Percentiles rank a stretch among this genome's conserved stretches.
These are phyloP conservation scores for Rhinophrynus dorsalis DNA, from an alignment of 2,797 vertebrate genomes.

Conservation along the genomic window DNA sequence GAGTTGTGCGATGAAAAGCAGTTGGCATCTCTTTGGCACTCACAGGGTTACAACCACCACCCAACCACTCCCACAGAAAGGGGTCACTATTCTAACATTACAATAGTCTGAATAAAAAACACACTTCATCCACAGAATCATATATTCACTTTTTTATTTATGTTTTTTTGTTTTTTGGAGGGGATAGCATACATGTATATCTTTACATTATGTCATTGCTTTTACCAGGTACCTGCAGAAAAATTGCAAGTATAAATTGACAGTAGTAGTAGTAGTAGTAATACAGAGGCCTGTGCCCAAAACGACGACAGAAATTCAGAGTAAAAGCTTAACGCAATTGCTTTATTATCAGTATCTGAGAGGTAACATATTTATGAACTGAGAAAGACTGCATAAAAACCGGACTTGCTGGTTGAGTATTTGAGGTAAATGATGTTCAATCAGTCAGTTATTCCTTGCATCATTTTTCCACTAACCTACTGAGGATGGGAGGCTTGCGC, in stretches of 20 bases:
- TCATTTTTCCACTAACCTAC: constrained; percentile 59
- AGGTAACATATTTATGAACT: constrained; percentile 76
- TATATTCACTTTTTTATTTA: constrained; percentile 12
- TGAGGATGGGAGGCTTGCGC: too few relatives aligned
- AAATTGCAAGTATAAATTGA: constrained; percentile 75
- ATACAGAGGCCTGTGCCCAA: constrained; percentile 79
- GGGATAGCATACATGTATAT: constrained; percentile 84
- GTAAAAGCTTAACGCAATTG: constrained; percentile 71
- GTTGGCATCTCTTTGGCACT: too few relatives aligned
- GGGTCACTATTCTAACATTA: too few relatives aligned
- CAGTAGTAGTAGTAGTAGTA: too few relatives aligned
- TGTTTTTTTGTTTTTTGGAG: constrained; percentile 64
- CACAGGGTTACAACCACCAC: too few relatives aligned
- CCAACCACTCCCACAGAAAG: too few relatives aligned
- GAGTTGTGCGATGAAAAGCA: too few relatives aligned
- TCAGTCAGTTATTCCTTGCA: constrained; percentile 66
- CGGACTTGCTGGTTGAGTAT: constrained; percentile 81
- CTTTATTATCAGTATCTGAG: constrained; percentile 72
- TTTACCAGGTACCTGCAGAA: constrained; percentile 74
- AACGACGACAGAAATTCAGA: constrained; percentile 73
- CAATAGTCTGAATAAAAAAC: too few relatives aligned
- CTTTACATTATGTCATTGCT: constrained; percentile 93
- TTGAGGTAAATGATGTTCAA: constrained; percentile 84
- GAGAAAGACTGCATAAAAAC: constrained; percentile 67
- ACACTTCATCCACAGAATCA: background rate